Conservation (phyloP, 2,797 vertebrate genomes). For the Adelosebastes latens region DNA sequence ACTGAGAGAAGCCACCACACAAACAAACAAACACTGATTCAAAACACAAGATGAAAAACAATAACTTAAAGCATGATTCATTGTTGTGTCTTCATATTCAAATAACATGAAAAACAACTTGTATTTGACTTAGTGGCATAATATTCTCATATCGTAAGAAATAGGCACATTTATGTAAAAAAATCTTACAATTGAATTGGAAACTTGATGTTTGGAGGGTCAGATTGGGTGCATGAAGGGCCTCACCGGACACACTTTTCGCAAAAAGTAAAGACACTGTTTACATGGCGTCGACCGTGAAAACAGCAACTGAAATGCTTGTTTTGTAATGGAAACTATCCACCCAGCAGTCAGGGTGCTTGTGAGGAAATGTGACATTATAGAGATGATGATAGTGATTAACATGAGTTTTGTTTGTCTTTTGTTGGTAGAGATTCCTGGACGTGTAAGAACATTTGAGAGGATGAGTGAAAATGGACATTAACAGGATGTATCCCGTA, state of each 20-base stretch:
- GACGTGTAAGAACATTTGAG: not conserved
- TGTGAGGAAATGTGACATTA: slow-evolving; percentile 22
- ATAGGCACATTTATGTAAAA: not conserved
- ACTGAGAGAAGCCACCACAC: not conserved
- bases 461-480: not conserved
- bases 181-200: not conserved
- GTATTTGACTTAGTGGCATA: not conserved
- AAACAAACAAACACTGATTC: not conserved
- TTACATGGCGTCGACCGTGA: not conserved
- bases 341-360: slow-evolving; percentile 26
- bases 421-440: slow-evolving; percentile 5
- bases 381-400: slow-evolving; percentile 42
- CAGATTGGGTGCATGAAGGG: not conserved
- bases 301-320: slow-evolving; percentile 7
- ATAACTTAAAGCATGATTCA: too few relatives aligned
- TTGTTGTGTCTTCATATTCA: not conserved
- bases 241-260: not conserved
- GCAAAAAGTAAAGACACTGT: not conserved
- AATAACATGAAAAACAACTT: not conserved
- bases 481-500: not conserved
- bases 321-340: slow-evolving; percentile 14
- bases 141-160: not conserved
- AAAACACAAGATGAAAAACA: not conserved
- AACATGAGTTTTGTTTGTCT: slow-evolving; percentile 19
- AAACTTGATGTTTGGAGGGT: not conserved